Conservation (phyloP, 2,888 invertebrate genomes). For the Noctua fimbriata region DNA sequence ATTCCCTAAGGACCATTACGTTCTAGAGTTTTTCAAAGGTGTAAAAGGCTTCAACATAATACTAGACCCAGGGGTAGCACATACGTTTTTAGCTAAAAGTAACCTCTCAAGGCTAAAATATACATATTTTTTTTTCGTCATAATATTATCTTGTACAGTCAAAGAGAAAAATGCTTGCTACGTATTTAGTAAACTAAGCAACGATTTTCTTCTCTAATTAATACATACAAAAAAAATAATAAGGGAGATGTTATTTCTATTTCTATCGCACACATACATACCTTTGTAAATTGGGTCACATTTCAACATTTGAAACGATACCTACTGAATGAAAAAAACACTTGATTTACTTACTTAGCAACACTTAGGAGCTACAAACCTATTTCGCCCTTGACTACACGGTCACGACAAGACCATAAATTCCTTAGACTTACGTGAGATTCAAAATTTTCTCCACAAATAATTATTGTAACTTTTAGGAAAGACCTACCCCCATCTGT, state of each 20-base stretch:
- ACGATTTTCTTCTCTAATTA: background rate
- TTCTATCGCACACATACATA: no score
- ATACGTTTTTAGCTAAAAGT: slow-evolving; percentile 15
- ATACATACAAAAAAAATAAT: no score
- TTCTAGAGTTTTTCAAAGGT: slow-evolving; percentile 17
- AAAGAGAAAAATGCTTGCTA: background rate
- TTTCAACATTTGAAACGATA: background rate
- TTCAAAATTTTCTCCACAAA: background rate
- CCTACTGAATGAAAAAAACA: background rate
- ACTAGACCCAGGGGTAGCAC: slow-evolving; percentile 37
- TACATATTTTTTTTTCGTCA: background rate
- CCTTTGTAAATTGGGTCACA: background rate
- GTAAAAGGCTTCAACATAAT: slow-evolving; percentile 42
- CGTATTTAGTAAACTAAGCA: background rate
- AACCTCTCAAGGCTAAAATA: slow-evolving; percentile 4
- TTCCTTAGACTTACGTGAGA: background rate
- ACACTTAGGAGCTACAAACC: background rate
- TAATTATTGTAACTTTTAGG: background rate
- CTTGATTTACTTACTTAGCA: background rate
- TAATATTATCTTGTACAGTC: background rate
- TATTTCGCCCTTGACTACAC: background rate
- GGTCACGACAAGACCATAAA: background rate
- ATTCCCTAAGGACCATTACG: slow-evolving; percentile 15
- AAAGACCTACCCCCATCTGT: background rate
- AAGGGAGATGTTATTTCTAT: no score